Percentiles rank a stretch among this genome's conserved stretches.
Conservation (phyloP, 1,140 invertebrate genomes). For the Nylanderia fulva region DNA sequence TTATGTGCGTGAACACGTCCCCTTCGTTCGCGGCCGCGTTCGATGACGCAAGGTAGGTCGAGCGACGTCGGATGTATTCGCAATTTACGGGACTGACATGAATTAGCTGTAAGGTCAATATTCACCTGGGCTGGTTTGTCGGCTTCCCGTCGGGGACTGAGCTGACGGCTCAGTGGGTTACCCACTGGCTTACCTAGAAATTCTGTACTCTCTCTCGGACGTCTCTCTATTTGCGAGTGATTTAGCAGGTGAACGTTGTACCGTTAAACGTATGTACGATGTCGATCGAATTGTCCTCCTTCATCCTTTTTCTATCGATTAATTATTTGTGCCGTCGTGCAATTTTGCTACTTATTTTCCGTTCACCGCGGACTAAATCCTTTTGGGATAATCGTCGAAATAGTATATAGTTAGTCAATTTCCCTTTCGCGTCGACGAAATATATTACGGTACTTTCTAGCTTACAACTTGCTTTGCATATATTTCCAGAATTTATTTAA, state of each 20-base stretch:
- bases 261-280: conserved; percentile 37
- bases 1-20: not conserved
- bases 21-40: conserved; percentile 18
- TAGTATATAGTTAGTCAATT: not conserved
- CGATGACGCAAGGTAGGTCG: conserved; percentile 35
- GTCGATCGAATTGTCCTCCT: conserved; percentile 15
- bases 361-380: not conserved
- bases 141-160: conserved; percentile 24
- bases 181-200: conserved; percentile 12
- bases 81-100: conserved; percentile 40
- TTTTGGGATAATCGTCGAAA: not conserved
- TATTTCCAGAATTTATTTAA: conserved; percentile 11
- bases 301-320: not conserved
- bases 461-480: conserved; percentile 14
- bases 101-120: conserved; percentile 44
- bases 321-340: not conserved
- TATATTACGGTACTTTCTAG: conserved; percentile 46
- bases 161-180: not conserved
- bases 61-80: conserved; percentile 3
- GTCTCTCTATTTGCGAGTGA: conserved; percentile 10
- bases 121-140: conserved; percentile 12
- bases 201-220: not conserved
- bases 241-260: conserved; percentile 43
- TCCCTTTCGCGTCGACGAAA: conserved; percentile 2
- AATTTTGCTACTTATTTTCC: not conserved